These are phyloP conservation scores for Siderastrea radians DNA, from an alignment of 92 coral and sea anemone species.

Conservation along the genomic window DNA sequence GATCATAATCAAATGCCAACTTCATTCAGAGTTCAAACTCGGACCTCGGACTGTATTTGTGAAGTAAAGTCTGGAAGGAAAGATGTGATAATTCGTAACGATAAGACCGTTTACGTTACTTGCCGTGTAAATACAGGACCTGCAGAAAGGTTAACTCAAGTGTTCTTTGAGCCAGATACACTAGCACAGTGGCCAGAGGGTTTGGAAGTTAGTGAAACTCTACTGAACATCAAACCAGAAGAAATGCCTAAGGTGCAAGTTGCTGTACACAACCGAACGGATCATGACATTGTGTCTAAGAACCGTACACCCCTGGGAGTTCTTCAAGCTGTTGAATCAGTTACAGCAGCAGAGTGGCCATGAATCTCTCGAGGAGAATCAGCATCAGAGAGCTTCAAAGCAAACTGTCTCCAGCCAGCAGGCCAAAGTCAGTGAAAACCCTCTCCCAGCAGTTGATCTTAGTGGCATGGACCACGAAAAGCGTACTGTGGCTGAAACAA, in stretches of 20 bases:
- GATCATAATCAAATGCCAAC: constrained; percentile 8
- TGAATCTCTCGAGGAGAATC: background rate
- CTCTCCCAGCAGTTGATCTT: constrained; percentile 36
- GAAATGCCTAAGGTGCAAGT: constrained; percentile 38
- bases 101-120: constrained; percentile 37
- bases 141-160: constrained; percentile 1
- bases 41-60: constrained; percentile 18
- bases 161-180: constrained; percentile 35
- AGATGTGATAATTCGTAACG: constrained; percentile 47
- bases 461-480: constrained; percentile 18
- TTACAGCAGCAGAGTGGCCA: constrained; percentile 10
- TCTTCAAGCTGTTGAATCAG: constrained; percentile 44
- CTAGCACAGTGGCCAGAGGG: constrained; percentile 55
- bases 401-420: background rate
- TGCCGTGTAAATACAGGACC: constrained; percentile 53
- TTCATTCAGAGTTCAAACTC: constrained; percentile 41
- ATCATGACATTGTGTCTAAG: constrained; percentile 39
- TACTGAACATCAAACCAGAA: constrained; percentile 55
- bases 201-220: constrained; percentile 50
- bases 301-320: constrained; percentile 39
- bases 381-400: background rate
- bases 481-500: constrained; percentile 10
- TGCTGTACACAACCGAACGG: constrained; percentile 32
- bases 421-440: background rate
- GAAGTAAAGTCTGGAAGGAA: constrained; percentile 37